Conservation (phyloP, 2,888 invertebrate genomes). For the Tenthredo distinguenda region DNA sequence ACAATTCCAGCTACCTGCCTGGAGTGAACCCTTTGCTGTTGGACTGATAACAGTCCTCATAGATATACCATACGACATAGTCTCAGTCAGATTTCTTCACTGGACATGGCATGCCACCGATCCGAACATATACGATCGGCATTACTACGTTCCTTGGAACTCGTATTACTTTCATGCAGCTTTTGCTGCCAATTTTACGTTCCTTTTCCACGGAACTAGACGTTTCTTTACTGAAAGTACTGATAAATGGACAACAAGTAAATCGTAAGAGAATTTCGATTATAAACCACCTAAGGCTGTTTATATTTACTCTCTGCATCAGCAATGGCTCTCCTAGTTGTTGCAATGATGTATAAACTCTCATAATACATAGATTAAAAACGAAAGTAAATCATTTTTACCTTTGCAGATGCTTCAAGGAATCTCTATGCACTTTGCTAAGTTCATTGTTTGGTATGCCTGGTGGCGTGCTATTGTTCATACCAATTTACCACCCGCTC, state of each 20-base stretch:
- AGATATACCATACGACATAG: slow-evolving; percentile 90
- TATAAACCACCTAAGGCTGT: not conserved
- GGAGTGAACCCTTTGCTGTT: slow-evolving; percentile 84
- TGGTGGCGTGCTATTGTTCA: slow-evolving; percentile 86
- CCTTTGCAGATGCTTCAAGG: slow-evolving; percentile 79
- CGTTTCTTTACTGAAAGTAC: slow-evolving; percentile 80
- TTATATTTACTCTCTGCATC: not conserved
- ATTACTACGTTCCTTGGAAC: slow-evolving; percentile 92
- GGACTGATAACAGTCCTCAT: slow-evolving; percentile 86
- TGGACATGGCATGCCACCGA: slow-evolving; percentile 93
- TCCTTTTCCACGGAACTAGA: slow-evolving; percentile 83
- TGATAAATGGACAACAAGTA: slow-evolving; percentile 80
- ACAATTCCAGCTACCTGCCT: slow-evolving; percentile 80
- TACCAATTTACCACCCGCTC: slow-evolving; percentile 88
- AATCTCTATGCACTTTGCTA: slow-evolving; percentile 80
- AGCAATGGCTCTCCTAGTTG: not conserved
- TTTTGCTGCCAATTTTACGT: slow-evolving; percentile 87
- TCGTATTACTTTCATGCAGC: slow-evolving; percentile 91
- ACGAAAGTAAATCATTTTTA: slow-evolving; percentile 48
- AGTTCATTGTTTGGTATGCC: slow-evolving; percentile 86
- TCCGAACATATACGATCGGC: slow-evolving; percentile 85
- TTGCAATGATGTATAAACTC: not conserved
- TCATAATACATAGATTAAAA: too few species aligned
- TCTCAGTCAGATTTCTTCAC: slow-evolving; percentile 88
- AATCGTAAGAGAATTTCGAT: slow-evolving; percentile 55